These are phyloP conservation scores for Lethocerus indicus DNA, from an alignment of 1,140 invertebrate species.

Conservation along the genomic window DNA sequence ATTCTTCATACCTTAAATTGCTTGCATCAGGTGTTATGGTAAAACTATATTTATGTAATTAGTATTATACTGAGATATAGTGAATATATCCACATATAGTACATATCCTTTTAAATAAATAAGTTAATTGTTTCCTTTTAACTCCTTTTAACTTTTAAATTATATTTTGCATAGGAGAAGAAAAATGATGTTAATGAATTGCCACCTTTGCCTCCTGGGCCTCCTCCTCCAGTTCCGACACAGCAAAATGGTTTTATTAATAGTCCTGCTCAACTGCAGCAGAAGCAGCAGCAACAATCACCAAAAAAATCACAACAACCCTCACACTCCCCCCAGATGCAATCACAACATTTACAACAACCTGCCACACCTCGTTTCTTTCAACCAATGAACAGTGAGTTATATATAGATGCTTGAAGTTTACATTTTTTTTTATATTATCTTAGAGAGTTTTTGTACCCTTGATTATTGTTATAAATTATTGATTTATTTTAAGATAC, in stretches of 20 bases:
- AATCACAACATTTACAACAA: too few relatives aligned
- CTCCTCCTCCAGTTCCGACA: not conserved
- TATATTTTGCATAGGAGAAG: not conserved
- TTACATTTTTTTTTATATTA: too few relatives aligned
- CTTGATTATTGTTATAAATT: not conserved
- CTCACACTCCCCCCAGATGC: too few relatives aligned
- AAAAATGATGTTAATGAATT: constrained; percentile 1
- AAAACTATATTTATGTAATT: not conserved
- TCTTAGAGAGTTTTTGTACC: too few relatives aligned
- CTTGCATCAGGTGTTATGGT: too few relatives aligned
- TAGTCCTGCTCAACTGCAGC: not conserved
- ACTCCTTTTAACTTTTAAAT: not conserved
- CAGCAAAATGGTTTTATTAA: not conserved
- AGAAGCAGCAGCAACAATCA: not conserved
- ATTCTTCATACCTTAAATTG: too few relatives aligned
- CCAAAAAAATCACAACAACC: not conserved
- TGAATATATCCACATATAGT: not conserved
- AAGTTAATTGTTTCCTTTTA: not conserved
- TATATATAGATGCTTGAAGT: too few relatives aligned
- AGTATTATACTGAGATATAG: not conserved
- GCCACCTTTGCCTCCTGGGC: constrained; percentile 7
- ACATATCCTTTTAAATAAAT: not conserved
- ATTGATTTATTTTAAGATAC: not conserved
- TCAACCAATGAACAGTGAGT: too few relatives aligned
- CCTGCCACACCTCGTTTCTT: too few relatives aligned